Percentiles rank a stretch among this genome's conserved stretches.
Evolutionary conservation across 2,113 vertebrate species (phyloP).

Genomic region (Atractosteus spatula): DNA sequence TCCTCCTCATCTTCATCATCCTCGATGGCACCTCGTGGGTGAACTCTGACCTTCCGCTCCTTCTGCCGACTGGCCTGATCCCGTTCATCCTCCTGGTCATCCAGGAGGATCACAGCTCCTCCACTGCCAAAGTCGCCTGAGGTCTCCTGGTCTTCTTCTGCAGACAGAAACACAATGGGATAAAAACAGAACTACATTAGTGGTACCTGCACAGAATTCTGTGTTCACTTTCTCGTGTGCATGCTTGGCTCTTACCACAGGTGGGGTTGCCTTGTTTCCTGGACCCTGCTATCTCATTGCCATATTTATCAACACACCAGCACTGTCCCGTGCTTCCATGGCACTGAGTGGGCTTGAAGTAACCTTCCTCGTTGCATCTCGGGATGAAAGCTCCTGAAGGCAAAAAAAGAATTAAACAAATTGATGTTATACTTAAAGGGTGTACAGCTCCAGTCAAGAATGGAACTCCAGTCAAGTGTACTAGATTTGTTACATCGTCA

Average conservation of each 20-base stretch:
- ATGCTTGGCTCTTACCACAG: constrained; percentile 74
- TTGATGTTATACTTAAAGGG: too few species aligned
- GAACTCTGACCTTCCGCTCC: constrained; percentile 75
- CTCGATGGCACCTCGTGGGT: constrained; percentile 78
- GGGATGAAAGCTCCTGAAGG: constrained; percentile 83
- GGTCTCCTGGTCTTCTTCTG: constrained; percentile 70
- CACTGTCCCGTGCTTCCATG: constrained; percentile 89
- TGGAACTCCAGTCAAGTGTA: too few species aligned
- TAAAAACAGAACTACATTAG: neutral
- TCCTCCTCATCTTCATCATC: constrained; percentile 93
- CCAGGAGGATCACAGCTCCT: constrained; percentile 77
- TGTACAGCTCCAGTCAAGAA: too few species aligned
- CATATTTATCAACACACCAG: constrained; percentile 96
- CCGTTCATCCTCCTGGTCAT: constrained; percentile 83
- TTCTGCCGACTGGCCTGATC: constrained; percentile 70
- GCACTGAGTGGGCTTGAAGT: constrained; percentile 92
- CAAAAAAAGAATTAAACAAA: constrained; percentile 15
- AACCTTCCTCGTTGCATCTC: constrained; percentile 89
- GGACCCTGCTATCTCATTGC: constrained; percentile 91
- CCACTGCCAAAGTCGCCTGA: constrained; percentile 94
- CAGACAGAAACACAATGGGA: neutral
- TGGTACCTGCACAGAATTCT: neutral
- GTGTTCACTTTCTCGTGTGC: neutral
- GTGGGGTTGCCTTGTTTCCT: constrained; percentile 86
- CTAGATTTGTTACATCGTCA: too few species aligned